A percentile compares a stretch with the other conserved stretches of the same genome.
Evolutionary conservation across 2,113 vertebrate genomes (phyloP).

Genomic region (Asarcornis scutulata): DNA sequence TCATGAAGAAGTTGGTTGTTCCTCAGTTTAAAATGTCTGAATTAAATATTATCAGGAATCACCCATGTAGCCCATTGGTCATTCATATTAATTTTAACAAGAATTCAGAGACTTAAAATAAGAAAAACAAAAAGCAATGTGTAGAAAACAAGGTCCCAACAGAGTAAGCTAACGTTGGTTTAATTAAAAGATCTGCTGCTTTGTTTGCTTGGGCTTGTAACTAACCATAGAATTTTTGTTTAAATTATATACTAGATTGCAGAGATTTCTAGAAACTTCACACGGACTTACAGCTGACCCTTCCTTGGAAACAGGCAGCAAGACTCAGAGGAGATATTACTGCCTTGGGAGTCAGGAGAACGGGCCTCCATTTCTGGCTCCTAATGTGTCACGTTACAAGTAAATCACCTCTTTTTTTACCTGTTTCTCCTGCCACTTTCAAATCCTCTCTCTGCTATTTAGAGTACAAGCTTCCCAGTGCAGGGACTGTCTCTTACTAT

Average conservation of each 20-base stretch:
- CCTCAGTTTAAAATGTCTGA: neutral
- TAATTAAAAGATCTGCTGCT: neutral
- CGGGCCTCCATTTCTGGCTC: slow-evolving; percentile 5
- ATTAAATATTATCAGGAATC: neutral
- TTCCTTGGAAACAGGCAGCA: neutral
- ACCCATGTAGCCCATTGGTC: neutral
- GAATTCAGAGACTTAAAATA: slow-evolving; percentile 6
- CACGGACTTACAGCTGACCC: neutral
- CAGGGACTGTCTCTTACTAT: neutral
- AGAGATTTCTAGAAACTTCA: slow-evolving; percentile 14
- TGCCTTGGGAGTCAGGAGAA: neutral
- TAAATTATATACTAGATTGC: neutral
- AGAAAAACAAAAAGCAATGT: neutral
- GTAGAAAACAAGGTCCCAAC: neutral
- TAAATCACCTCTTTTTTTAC: slow-evolving; percentile 51
- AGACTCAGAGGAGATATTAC: neutral
- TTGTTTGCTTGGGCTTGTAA: neutral
- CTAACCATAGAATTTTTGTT: neutral
- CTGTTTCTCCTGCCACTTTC: slow-evolving; percentile 32
- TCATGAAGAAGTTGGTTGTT: neutral
- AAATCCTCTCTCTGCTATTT: slow-evolving; percentile 7
- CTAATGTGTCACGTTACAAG: slow-evolving; percentile 13
- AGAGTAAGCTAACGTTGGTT: neutral
- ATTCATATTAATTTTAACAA: neutral
- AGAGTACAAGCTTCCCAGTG: slow-evolving; percentile 2